These are phyloP conservation scores for Cheiracanthium punctorium DNA, from an alignment of 2,888 invertebrate genomes.

Conservation along the genomic window DNA sequence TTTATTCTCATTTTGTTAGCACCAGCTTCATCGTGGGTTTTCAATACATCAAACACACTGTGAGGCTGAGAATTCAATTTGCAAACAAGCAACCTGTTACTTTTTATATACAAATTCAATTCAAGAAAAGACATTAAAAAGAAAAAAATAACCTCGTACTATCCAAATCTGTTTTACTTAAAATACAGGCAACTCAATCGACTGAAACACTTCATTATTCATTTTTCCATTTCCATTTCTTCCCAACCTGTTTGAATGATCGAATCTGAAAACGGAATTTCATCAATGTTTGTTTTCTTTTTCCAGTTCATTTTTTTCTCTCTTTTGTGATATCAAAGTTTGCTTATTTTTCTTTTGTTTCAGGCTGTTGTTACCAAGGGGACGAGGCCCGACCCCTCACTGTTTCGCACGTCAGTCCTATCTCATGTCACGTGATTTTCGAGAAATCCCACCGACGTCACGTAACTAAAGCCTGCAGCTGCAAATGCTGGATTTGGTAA, in stretches of 20 bases:
- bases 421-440: constrained; percentile 51
- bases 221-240: too few relatives aligned
- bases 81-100: too few relatives aligned
- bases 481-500: constrained; percentile 57
- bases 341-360: constrained; percentile 25
- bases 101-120: too few relatives aligned
- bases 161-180: too few relatives aligned
- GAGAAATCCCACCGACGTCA: constrained; percentile 6
- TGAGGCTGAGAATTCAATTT: too few relatives aligned
- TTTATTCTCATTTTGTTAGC: too few relatives aligned
- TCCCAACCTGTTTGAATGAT: not conserved
- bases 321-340: not conserved
- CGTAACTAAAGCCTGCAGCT: constrained; percentile 26
- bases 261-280: not conserved
- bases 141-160: too few relatives aligned
- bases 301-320: not conserved
- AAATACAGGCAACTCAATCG: too few relatives aligned
- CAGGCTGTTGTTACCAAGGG: constrained; percentile 55
- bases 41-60: too few relatives aligned
- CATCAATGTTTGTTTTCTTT: not conserved
- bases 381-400: constrained; percentile 34
- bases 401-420: constrained; percentile 1
- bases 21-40: too few relatives aligned
- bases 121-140: too few relatives aligned
- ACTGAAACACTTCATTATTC: too few relatives aligned